phyloP scores from a whole-genome alignment of 2,888 invertebrate genomes.

The Falcaria lacertinaria region DNA sequence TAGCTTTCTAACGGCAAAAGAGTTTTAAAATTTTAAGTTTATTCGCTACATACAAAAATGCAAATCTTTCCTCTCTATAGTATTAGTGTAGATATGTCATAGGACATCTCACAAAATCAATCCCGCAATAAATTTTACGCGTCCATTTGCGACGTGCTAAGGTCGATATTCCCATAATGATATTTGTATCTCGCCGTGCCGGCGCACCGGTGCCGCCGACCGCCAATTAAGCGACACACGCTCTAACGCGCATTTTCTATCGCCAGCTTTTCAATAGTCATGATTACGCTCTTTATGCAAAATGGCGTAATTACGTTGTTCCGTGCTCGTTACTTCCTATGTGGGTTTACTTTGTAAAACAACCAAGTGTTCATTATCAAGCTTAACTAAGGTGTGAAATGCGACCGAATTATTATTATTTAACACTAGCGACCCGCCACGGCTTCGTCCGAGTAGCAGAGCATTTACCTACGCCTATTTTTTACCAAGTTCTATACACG shows the following conservation, averaged over 20 bases:
- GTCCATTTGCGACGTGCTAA: background rate
- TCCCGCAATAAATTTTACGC: no score
- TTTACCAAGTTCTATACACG: no score
- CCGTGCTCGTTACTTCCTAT: background rate
- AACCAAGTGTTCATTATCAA: background rate
- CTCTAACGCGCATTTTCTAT: background rate
- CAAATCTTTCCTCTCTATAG: no score
- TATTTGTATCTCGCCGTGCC: background rate
- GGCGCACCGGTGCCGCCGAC: background rate
- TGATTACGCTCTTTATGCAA: background rate
- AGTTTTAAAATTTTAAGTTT: no score
- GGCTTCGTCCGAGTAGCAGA: no score
- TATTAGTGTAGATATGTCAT: no score
- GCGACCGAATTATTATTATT: no score
- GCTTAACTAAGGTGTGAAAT: background rate
- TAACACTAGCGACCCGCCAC: no score
- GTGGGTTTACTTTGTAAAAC: background rate
- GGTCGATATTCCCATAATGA: background rate
- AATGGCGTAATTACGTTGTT: background rate
- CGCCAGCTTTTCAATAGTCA: background rate
- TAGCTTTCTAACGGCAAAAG: no score
- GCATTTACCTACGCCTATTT: no score
- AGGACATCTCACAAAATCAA: no score
- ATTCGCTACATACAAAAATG: no score
- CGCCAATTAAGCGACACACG: background rate